phyloP scores from a whole-genome alignment of 2,797 vertebrate genomes.

The Poecilia gillii region DNA sequence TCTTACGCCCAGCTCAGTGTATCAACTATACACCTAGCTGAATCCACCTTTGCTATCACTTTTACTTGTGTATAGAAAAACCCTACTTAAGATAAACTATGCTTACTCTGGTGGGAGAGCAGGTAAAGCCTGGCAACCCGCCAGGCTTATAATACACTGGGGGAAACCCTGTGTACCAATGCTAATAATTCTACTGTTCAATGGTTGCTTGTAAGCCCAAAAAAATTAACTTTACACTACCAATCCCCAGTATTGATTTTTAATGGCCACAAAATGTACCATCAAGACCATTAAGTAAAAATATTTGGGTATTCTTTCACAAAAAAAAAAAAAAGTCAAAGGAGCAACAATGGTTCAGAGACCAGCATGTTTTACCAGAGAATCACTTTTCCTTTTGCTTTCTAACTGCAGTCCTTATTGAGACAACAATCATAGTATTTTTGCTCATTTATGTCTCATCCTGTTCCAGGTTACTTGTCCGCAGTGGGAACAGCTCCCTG shows the following conservation, averaged over 20 bases:
- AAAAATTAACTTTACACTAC: not conserved
- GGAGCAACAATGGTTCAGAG: not conserved
- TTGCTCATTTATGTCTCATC: slow-evolving; percentile 11
- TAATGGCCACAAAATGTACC: too few species aligned
- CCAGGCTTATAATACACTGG: too few species aligned
- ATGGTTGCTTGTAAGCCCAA: not conserved
- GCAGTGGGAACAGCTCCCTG: slow-evolving; percentile 86
- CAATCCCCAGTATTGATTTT: not conserved
- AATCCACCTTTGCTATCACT: too few species aligned
- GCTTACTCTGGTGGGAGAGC: too few species aligned
- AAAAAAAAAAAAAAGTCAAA: not conserved
- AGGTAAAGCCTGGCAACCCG: too few species aligned
- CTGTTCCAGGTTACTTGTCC: slow-evolving; percentile 85
- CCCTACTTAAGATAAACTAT: too few species aligned
- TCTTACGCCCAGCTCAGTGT: too few species aligned
- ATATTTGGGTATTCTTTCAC: not conserved
- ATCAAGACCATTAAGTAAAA: not conserved
- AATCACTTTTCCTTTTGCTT: not conserved
- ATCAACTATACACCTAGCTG: too few species aligned
- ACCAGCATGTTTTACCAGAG: not conserved
- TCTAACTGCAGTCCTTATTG: not conserved
- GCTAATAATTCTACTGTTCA: not conserved
- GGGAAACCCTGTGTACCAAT: not conserved
- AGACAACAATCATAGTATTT: not conserved
- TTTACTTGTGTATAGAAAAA: too few species aligned